A percentile compares a stretch with the other conserved stretches of the same genome.
Conservation (phyloP, 2,888 invertebrate species). For the Lutraria lutraria region DNA sequence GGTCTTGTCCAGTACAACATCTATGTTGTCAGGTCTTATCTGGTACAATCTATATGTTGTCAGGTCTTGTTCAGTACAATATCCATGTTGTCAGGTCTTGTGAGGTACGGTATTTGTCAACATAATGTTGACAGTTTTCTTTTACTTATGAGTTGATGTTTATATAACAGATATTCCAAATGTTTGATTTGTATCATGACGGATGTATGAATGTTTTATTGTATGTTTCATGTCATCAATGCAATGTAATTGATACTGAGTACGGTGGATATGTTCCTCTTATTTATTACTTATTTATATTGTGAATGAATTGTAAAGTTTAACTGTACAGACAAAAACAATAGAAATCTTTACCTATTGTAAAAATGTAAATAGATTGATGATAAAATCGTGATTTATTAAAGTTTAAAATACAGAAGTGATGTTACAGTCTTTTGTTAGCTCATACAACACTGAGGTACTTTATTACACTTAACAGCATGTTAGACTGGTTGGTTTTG, state of each 20-base stretch:
- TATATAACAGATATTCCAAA: not conserved
- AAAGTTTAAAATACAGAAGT: slow-evolving; percentile 15
- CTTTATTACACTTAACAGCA: too few species aligned
- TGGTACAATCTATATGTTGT: too few species aligned
- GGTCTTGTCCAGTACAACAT: too few species aligned
- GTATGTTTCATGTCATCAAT: slow-evolving; percentile 3
- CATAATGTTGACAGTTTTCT: too few species aligned
- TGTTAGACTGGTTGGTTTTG: too few species aligned
- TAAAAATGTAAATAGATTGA: slow-evolving; percentile 23
- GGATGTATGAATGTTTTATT: slow-evolving; percentile 1
- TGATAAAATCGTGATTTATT: slow-evolving; percentile 26
- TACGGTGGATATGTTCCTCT: slow-evolving; percentile 1
- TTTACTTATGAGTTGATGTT: not conserved
- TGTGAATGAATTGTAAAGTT: slow-evolving; percentile 27
- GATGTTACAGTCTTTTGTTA: too few species aligned
- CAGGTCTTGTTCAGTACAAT: too few species aligned
- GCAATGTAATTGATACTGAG: slow-evolving; percentile 18
- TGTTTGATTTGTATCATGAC: not conserved
- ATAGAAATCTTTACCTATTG: slow-evolving; percentile 21
- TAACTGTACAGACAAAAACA: slow-evolving; percentile 18
- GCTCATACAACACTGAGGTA: too few species aligned
- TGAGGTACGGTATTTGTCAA: not conserved
- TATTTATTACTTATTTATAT: slow-evolving; percentile 27
- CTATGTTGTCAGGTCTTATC: too few species aligned
- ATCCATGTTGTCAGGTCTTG: not conserved